phyloP scores from a whole-genome alignment of 1,140 invertebrate species.

The Brachionus rotundiformis region DNA sequence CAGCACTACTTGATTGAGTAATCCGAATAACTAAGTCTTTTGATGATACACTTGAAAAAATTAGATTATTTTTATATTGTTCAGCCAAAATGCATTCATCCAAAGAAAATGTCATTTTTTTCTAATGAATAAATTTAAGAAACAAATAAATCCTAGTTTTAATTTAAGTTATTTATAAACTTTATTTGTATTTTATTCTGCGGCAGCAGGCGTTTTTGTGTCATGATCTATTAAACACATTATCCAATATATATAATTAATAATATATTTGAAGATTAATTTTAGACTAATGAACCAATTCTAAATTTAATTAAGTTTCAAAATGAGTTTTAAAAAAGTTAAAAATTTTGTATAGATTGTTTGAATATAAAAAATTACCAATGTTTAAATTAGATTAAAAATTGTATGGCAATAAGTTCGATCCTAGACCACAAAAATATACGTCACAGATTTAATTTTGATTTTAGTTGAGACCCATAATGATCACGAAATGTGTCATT shows the following conservation, averaged over 20 bases:
- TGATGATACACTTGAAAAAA: neutral
- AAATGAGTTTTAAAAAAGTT: too few relatives aligned
- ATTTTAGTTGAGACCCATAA: neutral
- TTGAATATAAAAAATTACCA: too few relatives aligned
- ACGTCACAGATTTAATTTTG: neutral
- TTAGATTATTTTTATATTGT: too few relatives aligned
- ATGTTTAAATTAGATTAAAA: too few relatives aligned
- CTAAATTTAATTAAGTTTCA: neutral
- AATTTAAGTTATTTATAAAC: neutral
- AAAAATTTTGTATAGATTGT: too few relatives aligned
- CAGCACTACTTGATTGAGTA: neutral
- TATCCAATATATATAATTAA: neutral
- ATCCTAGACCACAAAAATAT: neutral
- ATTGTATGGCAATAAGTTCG: neutral
- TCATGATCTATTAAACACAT: neutral
- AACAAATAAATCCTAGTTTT: neutral
- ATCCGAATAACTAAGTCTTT: neutral
- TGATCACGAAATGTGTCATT: constrained; percentile 4
- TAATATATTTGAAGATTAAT: neutral
- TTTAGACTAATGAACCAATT: neutral
- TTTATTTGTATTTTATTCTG: neutral
- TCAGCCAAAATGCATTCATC: neutral
- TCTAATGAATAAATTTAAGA: neutral
- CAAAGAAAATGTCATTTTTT: neutral
- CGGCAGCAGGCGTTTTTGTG: neutral